phyloP scores from a whole-genome alignment of 2,113 vertebrate species.

The Heterocephalus glaber region DNA sequence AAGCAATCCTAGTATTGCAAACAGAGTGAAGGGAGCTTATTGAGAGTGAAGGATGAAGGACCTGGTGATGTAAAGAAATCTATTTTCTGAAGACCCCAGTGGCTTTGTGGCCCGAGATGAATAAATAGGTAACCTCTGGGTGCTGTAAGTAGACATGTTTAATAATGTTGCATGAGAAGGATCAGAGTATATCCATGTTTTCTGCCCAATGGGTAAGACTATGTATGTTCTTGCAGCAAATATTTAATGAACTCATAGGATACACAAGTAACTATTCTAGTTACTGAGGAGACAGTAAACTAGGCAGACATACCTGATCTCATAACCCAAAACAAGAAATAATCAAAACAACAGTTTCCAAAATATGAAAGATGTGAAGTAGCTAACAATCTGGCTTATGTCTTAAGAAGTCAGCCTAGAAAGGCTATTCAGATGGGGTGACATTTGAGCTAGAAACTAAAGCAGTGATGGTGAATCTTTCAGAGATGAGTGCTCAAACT shows the following conservation, averaged over 20 bases:
- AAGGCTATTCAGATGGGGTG: background rate
- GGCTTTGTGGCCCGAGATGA: background rate
- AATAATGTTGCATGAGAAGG: background rate
- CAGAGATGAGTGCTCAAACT: background rate
- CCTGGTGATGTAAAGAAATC: background rate
- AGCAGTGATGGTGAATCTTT: background rate
- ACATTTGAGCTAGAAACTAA: background rate
- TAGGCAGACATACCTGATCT: background rate
- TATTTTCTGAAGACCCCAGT: background rate
- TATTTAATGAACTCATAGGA: background rate
- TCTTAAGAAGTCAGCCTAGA: background rate
- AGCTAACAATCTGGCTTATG: background rate
- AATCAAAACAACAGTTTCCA: background rate
- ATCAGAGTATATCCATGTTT: background rate
- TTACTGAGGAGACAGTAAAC: background rate
- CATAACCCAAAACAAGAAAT: background rate
- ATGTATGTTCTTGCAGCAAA: background rate
- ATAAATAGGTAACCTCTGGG: background rate
- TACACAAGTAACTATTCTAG: background rate
- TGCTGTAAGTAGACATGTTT: background rate
- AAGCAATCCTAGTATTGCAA: background rate
- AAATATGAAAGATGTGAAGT: background rate
- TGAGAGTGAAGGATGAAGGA: background rate
- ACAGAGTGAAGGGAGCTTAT: background rate
- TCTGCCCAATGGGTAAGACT: background rate